These are phyloP conservation scores for Thymelicus acteon DNA, from an alignment of 2,888 invertebrate species.

Conservation along the genomic window DNA sequence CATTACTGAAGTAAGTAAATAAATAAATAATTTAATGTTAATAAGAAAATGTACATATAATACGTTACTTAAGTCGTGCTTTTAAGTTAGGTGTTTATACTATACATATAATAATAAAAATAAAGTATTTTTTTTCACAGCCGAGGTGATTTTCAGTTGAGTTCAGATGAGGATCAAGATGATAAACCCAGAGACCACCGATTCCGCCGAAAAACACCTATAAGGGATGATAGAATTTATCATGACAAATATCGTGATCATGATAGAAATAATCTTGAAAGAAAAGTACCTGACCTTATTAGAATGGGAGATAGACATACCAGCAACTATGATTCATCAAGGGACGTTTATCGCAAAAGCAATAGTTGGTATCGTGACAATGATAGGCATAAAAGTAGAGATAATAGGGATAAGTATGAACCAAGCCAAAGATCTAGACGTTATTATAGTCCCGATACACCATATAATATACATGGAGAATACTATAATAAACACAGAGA, in stretches of 20 bases:
- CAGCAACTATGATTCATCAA: conserved; percentile 31
- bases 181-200: conserved; percentile 44
- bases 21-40: no score
- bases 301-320: conserved; percentile 12
- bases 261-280: neutral
- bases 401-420: conserved; percentile 56
- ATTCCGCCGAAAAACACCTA: conserved; percentile 43
- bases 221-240: conserved; percentile 11
- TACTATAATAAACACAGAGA: conserved; percentile 43
- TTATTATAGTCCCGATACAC: conserved; percentile 55
- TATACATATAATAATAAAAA: neutral
- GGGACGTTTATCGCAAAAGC: conserved; percentile 44
- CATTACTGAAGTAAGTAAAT: conserved; percentile 53
- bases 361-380: conserved; percentile 47
- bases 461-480: conserved; percentile 18
- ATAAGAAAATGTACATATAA: no score
- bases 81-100: no score
- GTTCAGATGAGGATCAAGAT: conserved; percentile 64
- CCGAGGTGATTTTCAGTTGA: conserved; percentile 43
- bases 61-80: no score
- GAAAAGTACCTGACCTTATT: conserved; percentile 14
- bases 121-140: conserved; percentile 6
- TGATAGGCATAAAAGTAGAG: conserved; percentile 49
- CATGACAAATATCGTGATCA: conserved; percentile 7
- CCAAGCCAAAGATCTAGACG: conserved; percentile 49